Conservation (phyloP, 2,888 invertebrate species). For the Nemapogon koenigi region DNA sequence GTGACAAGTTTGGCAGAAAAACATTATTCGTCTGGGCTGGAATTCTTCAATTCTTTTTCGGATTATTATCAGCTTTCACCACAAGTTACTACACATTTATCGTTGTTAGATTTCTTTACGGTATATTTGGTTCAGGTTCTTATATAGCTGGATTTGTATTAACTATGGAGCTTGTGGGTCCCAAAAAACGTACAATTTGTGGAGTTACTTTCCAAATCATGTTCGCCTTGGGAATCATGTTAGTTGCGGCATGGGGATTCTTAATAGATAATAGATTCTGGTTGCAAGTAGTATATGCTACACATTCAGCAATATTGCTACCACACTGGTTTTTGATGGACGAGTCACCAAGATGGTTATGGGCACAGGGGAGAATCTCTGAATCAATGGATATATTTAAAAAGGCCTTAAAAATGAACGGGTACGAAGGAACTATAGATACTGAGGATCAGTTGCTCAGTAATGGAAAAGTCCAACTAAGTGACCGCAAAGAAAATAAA, state of each 20-base stretch:
- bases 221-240: slow-evolving; percentile 82
- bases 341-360: slow-evolving; percentile 88
- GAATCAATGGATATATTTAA: slow-evolving; percentile 79
- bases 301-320: slow-evolving; percentile 74
- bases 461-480: slow-evolving; percentile 61
- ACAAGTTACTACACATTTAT: slow-evolving; percentile 76
- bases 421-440: slow-evolving; percentile 67
- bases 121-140: slow-evolving; percentile 83
- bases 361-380: slow-evolving; percentile 78
- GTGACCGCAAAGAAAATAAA: too few relatives aligned
- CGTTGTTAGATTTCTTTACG: slow-evolving; percentile 72
- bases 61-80: slow-evolving; percentile 77
- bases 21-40: slow-evolving; percentile 81
- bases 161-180: slow-evolving; percentile 85
- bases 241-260: slow-evolving; percentile 83
- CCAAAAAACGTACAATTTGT: slow-evolving; percentile 79
- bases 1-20: slow-evolving; percentile 83
- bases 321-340: slow-evolving; percentile 87
- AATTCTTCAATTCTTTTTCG: slow-evolving; percentile 71
- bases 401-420: slow-evolving; percentile 76
- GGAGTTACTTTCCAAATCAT: slow-evolving; percentile 82
- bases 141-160: slow-evolving; percentile 72
- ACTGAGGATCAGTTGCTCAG: slow-evolving; percentile 69
- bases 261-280: slow-evolving; percentile 75
- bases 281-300: slow-evolving; percentile 79